Base-by-base conservation (phyloP, 2,797 vertebrate genomes). In the Potorous gilbertii region DNA sequence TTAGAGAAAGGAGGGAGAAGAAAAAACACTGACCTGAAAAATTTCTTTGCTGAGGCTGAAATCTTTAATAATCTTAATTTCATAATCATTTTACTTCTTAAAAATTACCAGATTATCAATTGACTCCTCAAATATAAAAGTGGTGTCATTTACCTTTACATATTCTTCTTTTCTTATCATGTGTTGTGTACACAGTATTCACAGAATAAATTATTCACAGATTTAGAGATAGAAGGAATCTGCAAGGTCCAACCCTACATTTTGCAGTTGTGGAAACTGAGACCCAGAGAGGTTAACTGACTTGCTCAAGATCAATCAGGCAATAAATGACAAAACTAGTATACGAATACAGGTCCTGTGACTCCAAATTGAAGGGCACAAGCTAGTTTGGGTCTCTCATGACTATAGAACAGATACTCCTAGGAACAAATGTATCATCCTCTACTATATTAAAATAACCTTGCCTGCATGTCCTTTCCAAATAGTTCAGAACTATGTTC, bases 1-100 rank as follows among this genome's bases (percentile, higher is more conserved):
- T 81, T 28, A 24, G 74, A 0, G 28, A 1, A 0, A 0, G 12
- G 56, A 2, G 90, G 94, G 62, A 54, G 21, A 93, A 96, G 62
- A 57, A 97, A 0, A 95, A 97, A 91, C 27, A 96, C 96, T 97
- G 96, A 98, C 97, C 92, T 98, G 97, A 97, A 97, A 92, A 97
- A 95, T 94, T 94, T 54, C 10, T 56, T 1, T 59, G 93, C 55
- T 54, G 56, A 46, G 66, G 94, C 46, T 56, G 93, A 90, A 50
- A 87, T 66, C 54, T 92, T 93, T 93, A 59, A 94, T 56, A 97
- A 59, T 92, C 10, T 91, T 52, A 29, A 94, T 92, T 92, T 56
- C 12, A 81, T 57, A 66, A 50, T 28, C 18, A 93, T 91, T 93
- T 96, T 13, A 96, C 95, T 54, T 54, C 54, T 29, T 90, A 90